Conservation (phyloP, 1,140 invertebrate species). For the Eueides isabella region DNA sequence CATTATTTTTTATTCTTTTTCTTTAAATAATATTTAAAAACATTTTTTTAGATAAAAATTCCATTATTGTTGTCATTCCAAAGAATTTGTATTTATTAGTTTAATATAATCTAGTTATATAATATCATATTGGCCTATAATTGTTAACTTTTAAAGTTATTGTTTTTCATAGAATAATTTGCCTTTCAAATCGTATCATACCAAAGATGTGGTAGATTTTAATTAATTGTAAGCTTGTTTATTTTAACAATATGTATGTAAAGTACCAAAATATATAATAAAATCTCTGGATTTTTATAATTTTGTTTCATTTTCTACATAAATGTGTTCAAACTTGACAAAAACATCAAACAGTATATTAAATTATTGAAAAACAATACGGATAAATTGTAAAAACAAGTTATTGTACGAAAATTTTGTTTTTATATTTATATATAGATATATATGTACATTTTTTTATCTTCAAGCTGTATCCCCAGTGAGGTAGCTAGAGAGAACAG, state of each 20-base stretch:
- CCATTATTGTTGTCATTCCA: neutral
- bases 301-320: neutral
- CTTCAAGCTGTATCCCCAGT: too few relatives aligned
- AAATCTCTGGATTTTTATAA: neutral
- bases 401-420: too few relatives aligned
- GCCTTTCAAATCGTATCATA: neutral
- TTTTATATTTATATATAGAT: too few relatives aligned
- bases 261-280: neutral
- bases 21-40: neutral
- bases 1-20: neutral
- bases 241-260: slow-evolving; percentile 6
- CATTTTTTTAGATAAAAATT: neutral
- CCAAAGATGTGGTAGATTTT: neutral
- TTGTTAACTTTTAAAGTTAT: neutral
- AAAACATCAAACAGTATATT: too few relatives aligned
- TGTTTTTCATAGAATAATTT: slow-evolving; percentile 2
- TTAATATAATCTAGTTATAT: neutral
- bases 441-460: too few relatives aligned
- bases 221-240: slow-evolving; percentile 7
- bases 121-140: neutral
- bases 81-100: neutral
- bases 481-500: too few relatives aligned
- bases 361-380: too few relatives aligned
- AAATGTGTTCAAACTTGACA: too few relatives aligned
- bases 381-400: too few relatives aligned